Conservation (phyloP, 2,797 vertebrate genomes). For the Hippopotamyrus pictus region DNA sequence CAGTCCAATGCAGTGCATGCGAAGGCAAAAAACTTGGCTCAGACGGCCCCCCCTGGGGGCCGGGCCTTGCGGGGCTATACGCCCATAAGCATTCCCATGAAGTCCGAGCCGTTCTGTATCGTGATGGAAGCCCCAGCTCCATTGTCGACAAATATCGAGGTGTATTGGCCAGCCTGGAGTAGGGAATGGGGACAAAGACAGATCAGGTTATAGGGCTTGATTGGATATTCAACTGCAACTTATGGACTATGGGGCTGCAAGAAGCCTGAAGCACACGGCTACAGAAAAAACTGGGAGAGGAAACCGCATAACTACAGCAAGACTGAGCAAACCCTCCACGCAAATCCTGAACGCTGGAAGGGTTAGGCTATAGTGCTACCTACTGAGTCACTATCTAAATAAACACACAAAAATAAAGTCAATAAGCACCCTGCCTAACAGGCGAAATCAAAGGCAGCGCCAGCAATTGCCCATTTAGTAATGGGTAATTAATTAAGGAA, state of each 20-base stretch:
- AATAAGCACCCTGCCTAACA: neutral
- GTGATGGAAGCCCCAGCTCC: conserved; percentile 75
- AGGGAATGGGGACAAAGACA: neutral
- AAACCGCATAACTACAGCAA: neutral
- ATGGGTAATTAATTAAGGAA: neutral
- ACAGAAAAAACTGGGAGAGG: neutral
- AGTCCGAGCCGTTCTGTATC: conserved; percentile 84
- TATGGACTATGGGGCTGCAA: neutral
- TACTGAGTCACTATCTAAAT: neutral
- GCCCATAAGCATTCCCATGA: conserved; percentile 85
- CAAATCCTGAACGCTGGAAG: neutral
- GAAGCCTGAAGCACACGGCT: neutral
- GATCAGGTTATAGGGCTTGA: neutral
- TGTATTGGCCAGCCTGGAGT: conserved; percentile 80
- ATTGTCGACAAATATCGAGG: conserved; percentile 92
- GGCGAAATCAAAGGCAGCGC: neutral
- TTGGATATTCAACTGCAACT: neutral
- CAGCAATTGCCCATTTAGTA: neutral
- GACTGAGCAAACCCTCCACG: neutral
- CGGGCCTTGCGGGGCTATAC: conserved; percentile 53
- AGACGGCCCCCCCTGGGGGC: neutral
- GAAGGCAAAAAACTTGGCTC: conserved; percentile 29
- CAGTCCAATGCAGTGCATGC: conserved; percentile 39
- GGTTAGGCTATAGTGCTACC: neutral
- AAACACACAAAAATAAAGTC: neutral